Conservation (phyloP, 2,888 invertebrate genomes). For the Stomorhina lunata region DNA sequence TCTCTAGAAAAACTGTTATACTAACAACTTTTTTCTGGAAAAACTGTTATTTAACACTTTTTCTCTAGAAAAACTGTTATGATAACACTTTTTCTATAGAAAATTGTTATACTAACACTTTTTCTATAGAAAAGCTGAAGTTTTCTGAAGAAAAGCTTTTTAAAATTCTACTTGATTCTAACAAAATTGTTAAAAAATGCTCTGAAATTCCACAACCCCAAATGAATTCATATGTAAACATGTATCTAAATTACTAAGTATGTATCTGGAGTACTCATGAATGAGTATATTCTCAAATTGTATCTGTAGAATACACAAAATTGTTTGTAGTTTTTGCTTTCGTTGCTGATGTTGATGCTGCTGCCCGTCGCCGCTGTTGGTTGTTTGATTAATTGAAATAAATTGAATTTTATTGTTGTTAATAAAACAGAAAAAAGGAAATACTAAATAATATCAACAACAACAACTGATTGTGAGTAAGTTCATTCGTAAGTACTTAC, state of each 20-base stretch:
- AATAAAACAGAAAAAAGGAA: constrained; percentile 70
- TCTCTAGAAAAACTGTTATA: too few relatives aligned
- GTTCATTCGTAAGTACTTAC: constrained; percentile 49
- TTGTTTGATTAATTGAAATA: constrained; percentile 78
- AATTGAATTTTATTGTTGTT: constrained; percentile 78
- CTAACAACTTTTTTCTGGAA: too few relatives aligned
- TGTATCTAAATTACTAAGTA: not conserved
- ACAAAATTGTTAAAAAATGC: not conserved
- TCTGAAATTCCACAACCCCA: not conserved
- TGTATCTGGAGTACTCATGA: too few relatives aligned
- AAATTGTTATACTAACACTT: too few relatives aligned
- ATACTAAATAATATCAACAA: constrained; percentile 26
- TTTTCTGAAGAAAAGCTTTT: too few relatives aligned
- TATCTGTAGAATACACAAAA: constrained; percentile 38
- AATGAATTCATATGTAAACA: not conserved
- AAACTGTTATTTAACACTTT: too few relatives aligned
- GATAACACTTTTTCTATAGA: too few relatives aligned
- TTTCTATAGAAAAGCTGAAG: too few relatives aligned
- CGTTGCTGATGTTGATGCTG: constrained; percentile 40
- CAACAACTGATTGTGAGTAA: constrained; percentile 59
- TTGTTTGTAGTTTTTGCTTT: constrained; percentile 28
- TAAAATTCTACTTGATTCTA: not conserved
- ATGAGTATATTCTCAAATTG: constrained; percentile 18
- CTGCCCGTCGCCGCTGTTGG: constrained; percentile 32
- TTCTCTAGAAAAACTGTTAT: too few relatives aligned